Evolutionary conservation across 2,797 vertebrate genomes (phyloP), one percentile per base, ranked within the genome.

Genomic region (Peromyscus eremicus): DNA sequence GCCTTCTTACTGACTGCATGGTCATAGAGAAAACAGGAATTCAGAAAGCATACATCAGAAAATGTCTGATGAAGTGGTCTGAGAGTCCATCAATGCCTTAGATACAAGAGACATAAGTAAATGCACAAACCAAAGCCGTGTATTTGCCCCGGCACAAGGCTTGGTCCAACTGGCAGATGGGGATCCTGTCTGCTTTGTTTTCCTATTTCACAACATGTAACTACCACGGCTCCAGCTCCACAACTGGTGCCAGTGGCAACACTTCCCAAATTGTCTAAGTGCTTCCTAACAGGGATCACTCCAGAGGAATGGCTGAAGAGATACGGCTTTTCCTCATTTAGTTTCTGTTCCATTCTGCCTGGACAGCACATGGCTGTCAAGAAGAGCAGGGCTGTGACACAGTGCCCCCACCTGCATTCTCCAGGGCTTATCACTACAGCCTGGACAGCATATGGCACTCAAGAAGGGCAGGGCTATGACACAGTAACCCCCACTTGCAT

Each of bases 1-100:
- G 43, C 66, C 62, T 76, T 55, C 73, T 91, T 13, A 52, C 46
- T 43, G 34, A 94, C 2, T 89, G 49, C 57, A 52, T 82, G 84
- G 62, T 62, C 43, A 25, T 77, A 40, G 52, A 91, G 49, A 85
- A 87, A 86, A 66, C 55, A 84, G 60, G n/a, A 97, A 93, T 60
- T 86, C 46, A 85, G 43, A 93, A 37, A 96, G n/a, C 92, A 89
- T 84, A 68, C 6, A 89, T 71, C 37, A 89, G 84, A 95, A 90
- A 91, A 46, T 43, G 29, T 94, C 29, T 93, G 40, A 55, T 71
- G 34, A 93, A 87, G 25, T 14, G 57, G 11, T 76, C n/a, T 32
- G 49, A 92, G 37, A 52, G 52, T 64, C 90, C 49, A 60, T 40
- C 6, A 79, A 29, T 37, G 55, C 0, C 66, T 55, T 92, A 21